These are phyloP conservation scores for Tinea trinotella DNA, from an alignment of 2,888 invertebrate genomes.

Conservation along the genomic window DNA sequence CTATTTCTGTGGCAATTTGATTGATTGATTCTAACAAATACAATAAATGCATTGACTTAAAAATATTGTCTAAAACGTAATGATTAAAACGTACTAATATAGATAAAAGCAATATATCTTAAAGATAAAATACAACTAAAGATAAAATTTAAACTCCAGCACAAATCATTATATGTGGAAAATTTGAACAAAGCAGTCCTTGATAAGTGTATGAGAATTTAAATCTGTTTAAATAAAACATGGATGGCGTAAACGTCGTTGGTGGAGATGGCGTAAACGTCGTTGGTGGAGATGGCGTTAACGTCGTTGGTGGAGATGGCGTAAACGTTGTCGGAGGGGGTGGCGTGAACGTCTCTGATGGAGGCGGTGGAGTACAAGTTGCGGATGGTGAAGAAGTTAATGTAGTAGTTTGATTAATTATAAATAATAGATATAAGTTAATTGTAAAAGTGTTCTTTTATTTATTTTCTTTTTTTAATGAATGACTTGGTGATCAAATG, in stretches of 20 bases:
- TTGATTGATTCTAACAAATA: too few relatives aligned
- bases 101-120: slow-evolving; percentile 4
- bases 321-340: background rate
- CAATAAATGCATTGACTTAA: too few relatives aligned
- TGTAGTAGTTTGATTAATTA: background rate
- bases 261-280: background rate
- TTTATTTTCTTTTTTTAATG: too few relatives aligned
- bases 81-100: background rate
- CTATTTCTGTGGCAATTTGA: too few relatives aligned
- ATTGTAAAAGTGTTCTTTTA: too few relatives aligned
- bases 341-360: background rate
- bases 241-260: background rate
- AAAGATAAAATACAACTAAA: too few relatives aligned
- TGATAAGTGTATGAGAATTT: too few relatives aligned
- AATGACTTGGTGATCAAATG: too few relatives aligned
- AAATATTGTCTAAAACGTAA: background rate
- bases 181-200: too few relatives aligned
- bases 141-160: too few relatives aligned
- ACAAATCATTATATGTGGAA: too few relatives aligned
- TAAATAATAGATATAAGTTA: background rate
- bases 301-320: background rate
- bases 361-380: background rate
- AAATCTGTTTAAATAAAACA: background rate
- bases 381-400: background rate
- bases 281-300: slow-evolving; percentile 7